Evolutionary conservation across 2,113 vertebrate genomes (phyloP).

Genomic region (Nanorana parkeri): DNA sequence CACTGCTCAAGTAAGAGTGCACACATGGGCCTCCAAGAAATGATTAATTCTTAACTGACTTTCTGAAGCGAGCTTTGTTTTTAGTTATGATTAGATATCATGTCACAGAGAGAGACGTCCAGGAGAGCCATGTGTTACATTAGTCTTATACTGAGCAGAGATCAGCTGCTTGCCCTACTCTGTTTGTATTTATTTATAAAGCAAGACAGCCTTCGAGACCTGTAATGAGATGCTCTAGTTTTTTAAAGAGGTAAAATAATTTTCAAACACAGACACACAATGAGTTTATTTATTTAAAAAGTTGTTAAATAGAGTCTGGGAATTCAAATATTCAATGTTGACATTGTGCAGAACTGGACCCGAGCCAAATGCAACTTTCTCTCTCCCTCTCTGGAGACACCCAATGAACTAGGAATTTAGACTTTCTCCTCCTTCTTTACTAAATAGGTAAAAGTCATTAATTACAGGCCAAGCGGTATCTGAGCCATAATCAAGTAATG

Average conservation of each 20-base stretch:
- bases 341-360: slow-evolving; percentile 92
- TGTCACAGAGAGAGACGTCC: slow-evolving; percentile 55
- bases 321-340: slow-evolving; percentile 98
- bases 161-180: slow-evolving; percentile 57
- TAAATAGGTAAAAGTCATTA: slow-evolving; percentile 82
- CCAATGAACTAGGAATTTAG: slow-evolving; percentile 74
- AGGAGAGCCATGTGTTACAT: slow-evolving; percentile 26
- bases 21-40: slow-evolving; percentile 66
- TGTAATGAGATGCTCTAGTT: slow-evolving; percentile 75
- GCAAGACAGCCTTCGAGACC: slow-evolving; percentile 66
- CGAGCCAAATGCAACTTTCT: slow-evolving; percentile 78
- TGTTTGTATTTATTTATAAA: slow-evolving; percentile 73
- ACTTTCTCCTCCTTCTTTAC: slow-evolving; percentile 77
- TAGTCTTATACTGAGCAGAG: slow-evolving; percentile 53
- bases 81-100: slow-evolving; percentile 67
- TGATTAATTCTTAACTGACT: slow-evolving; percentile 72
- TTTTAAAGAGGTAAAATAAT: slow-evolving; percentile 84
- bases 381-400: slow-evolving; percentile 75
- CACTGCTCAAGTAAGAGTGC: slow-evolving; percentile 63
- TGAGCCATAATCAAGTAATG: slow-evolving; percentile 75
- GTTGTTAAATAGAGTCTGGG: slow-evolving; percentile 96
- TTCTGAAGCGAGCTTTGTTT: slow-evolving; percentile 67
- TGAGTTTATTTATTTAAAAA: slow-evolving; percentile 95
- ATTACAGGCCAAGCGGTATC: slow-evolving; percentile 78
- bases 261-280: slow-evolving; percentile 88